phyloP scores from a whole-genome alignment of 1,140 invertebrate species.

The Heliconius hewitsoni region DNA sequence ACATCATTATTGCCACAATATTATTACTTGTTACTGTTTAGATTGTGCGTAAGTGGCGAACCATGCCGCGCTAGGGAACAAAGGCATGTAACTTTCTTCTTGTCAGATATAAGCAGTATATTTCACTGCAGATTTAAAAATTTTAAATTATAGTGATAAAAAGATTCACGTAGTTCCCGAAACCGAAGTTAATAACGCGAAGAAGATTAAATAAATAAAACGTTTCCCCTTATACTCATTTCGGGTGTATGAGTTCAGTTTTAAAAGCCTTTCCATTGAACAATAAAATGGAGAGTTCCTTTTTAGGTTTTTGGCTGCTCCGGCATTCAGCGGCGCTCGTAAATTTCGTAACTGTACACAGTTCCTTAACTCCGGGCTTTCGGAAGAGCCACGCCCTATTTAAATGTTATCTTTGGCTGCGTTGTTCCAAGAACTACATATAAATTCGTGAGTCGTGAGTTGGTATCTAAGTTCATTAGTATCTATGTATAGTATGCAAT shows the following conservation, averaged over 20 bases:
- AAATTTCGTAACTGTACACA: constrained; percentile 42
- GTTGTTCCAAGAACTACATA: constrained; percentile 4
- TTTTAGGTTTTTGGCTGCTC: constrained; percentile 36
- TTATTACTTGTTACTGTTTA: constrained; percentile 44
- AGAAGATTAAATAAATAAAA: constrained; percentile 8
- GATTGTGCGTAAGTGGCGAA: constrained; percentile 18
- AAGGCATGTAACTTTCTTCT: constrained; percentile 9
- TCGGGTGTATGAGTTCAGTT: background rate
- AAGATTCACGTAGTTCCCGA: background rate
- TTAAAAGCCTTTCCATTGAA: constrained; percentile 28
- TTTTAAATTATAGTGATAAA: constrained; percentile 5
- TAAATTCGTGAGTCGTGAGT: constrained; percentile 10
- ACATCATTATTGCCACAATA: constrained; percentile 65
- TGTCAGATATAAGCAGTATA: background rate
- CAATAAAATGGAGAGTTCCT: constrained; percentile 30
- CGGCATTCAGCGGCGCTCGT: constrained; percentile 33
- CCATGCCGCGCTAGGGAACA: background rate
- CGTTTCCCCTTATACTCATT: constrained; percentile 6
- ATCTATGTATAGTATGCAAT: background rate
- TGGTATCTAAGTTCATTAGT: background rate
- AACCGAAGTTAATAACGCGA: background rate
- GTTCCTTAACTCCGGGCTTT: constrained; percentile 32
- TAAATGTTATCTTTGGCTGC: constrained; percentile 34
- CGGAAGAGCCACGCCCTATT: constrained; percentile 38
- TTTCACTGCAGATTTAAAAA: background rate